phyloP scores from a whole-genome alignment of 2,113 vertebrate species.

The Podarcis muralis region DNA sequence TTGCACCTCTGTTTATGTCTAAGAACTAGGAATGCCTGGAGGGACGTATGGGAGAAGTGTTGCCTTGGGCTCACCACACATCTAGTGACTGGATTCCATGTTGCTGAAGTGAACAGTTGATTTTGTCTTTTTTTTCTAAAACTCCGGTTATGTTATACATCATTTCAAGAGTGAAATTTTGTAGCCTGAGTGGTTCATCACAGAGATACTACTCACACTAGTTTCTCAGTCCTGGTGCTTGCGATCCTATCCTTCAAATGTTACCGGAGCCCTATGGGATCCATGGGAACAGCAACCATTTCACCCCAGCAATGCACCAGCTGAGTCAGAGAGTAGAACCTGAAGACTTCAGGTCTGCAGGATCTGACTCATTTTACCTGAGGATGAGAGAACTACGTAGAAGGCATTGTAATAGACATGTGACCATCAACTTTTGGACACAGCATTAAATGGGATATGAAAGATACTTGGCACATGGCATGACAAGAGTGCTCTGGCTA shows the following conservation, averaged over 20 bases:
- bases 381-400: background rate
- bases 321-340: background rate
- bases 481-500: background rate
- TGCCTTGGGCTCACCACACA: background rate
- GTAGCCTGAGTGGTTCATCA: background rate
- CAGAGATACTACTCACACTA: background rate
- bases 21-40: background rate
- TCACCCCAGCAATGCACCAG: background rate
- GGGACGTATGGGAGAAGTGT: background rate
- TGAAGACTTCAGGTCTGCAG: background rate
- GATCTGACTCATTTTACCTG: background rate
- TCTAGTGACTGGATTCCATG: background rate
- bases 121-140: background rate
- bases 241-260: background rate
- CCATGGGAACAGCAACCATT: background rate
- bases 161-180: background rate
- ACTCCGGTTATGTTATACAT: background rate
- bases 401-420: background rate
- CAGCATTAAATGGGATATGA: background rate
- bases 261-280: background rate
- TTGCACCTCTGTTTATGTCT: background rate
- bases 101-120: background rate
- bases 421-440: background rate
- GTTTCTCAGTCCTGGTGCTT: background rate
- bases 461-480: background rate